Evolutionary conservation across 2,797 vertebrate species (phyloP).

Genomic region (Helicolenus hilgendorfi): DNA sequence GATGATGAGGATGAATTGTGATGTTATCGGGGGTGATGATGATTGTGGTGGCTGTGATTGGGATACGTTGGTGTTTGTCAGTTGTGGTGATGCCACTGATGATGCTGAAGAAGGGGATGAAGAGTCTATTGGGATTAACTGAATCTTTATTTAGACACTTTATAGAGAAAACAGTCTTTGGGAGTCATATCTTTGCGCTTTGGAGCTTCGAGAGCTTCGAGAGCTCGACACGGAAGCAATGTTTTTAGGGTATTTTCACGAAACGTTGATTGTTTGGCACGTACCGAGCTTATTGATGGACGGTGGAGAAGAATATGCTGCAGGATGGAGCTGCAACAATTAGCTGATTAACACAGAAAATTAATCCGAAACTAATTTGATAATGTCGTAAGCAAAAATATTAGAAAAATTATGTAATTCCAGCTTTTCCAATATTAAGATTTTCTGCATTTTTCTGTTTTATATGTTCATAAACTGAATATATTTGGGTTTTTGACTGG

Average conservation of each 20-base stretch:
- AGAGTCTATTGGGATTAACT: background rate
- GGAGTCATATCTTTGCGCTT: background rate
- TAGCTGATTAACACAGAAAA: background rate
- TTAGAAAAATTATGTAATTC: background rate
- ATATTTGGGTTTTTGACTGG: background rate
- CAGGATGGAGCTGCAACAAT: background rate
- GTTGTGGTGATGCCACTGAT: background rate
- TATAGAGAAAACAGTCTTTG: background rate
- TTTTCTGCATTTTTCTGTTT: background rate
- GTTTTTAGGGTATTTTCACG: background rate
- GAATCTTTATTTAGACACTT: background rate
- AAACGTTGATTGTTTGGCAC: background rate
- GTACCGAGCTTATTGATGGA: background rate
- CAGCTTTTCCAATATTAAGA: background rate
- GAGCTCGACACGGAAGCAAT: background rate
- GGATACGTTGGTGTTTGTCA: conserved; percentile 11
- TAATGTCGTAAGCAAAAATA: background rate
- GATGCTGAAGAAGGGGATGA: background rate
- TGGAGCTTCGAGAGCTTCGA: background rate
- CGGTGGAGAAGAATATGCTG: background rate
- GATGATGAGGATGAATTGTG: conserved; percentile 52
- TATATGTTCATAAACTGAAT: background rate
- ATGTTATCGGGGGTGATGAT: conserved; percentile 23
- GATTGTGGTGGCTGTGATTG: background rate
- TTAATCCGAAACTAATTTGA: background rate